phyloP scores from a whole-genome alignment of 2,888 invertebrate genomes.

The Galeopsomyia nigrocyanea region DNA sequence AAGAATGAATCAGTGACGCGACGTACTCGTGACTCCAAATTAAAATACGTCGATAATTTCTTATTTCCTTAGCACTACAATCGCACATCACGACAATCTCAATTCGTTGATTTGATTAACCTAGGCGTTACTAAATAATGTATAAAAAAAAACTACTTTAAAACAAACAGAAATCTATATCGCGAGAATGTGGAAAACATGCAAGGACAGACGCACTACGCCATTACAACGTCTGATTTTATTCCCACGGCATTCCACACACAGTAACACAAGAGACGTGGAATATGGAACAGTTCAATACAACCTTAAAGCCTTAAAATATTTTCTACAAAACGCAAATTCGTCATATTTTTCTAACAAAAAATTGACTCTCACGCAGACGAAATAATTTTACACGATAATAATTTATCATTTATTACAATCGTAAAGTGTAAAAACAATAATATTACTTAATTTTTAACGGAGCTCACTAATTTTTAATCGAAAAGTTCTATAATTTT shows the following conservation, averaged over 20 bases:
- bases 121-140: constrained; percentile 15
- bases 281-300: constrained; percentile 41
- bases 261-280: constrained; percentile 8
- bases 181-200: constrained; percentile 38
- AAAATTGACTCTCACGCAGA: too few relatives aligned
- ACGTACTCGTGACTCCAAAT: constrained; percentile 47
- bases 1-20: constrained; percentile 58
- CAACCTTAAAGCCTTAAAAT: neutral
- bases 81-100: constrained; percentile 28
- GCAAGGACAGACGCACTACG: constrained; percentile 47
- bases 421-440: too few relatives aligned
- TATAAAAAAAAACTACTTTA: constrained; percentile 39
- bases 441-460: too few relatives aligned
- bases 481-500: neutral
- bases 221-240: constrained; percentile 46
- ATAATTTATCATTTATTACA: too few relatives aligned
- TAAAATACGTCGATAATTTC: constrained; percentile 25
- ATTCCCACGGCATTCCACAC: constrained; percentile 42
- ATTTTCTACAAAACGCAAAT: too few relatives aligned
- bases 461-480: too few relatives aligned
- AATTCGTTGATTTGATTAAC: neutral
- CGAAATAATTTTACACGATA: too few relatives aligned
- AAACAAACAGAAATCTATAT: constrained; percentile 41
- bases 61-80: neutral
- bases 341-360: too few relatives aligned